Evolutionary conservation across 2,797 vertebrate genomes (phyloP).

Genomic region (Siniperca undulata): DNA sequence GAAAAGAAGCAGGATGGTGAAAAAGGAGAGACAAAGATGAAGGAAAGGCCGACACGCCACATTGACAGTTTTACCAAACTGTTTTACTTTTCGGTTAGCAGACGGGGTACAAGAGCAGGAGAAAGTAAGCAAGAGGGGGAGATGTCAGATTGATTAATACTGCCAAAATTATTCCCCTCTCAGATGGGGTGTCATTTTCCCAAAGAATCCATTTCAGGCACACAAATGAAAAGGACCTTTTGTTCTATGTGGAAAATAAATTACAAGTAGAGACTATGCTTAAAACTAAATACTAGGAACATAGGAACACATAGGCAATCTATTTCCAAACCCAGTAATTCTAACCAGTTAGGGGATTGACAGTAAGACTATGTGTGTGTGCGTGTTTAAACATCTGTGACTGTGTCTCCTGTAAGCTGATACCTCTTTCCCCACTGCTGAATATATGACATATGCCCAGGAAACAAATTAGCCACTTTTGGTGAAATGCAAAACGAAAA

Average conservation of each 20-base stretch:
- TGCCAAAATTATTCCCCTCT: slow-evolving; percentile 57
- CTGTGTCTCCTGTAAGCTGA: slow-evolving; percentile 69
- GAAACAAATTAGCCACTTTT: slow-evolving; percentile 69
- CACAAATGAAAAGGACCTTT: slow-evolving; percentile 75
- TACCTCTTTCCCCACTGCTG: slow-evolving; percentile 46
- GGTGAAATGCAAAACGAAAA: slow-evolving; percentile 49
- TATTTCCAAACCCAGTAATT: slow-evolving; percentile 73
- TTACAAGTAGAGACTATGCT: slow-evolving; percentile 58
- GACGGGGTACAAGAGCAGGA: slow-evolving; percentile 10
- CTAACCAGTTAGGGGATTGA: slow-evolving; percentile 62
- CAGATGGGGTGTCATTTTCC: slow-evolving; percentile 73
- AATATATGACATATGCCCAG: slow-evolving; percentile 70
- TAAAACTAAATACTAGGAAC: slow-evolving; percentile 65
- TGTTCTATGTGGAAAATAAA: slow-evolving; percentile 71
- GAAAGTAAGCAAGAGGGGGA: slow-evolving; percentile 22
- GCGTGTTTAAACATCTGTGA: slow-evolving; percentile 62
- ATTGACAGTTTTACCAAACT: slow-evolving; percentile 50
- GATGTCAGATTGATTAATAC: slow-evolving; percentile 70
- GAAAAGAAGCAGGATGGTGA: slow-evolving; percentile 17
- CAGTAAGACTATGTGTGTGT: slow-evolving; percentile 46
- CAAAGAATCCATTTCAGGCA: slow-evolving; percentile 47
- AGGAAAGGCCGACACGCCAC: slow-evolving; percentile 25
- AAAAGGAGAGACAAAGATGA: slow-evolving; percentile 44
- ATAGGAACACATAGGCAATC: slow-evolving; percentile 53
- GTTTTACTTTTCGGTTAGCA: slow-evolving; percentile 43